These are phyloP conservation scores for Eledone cirrhosa DNA, from an alignment of 2,888 invertebrate species.

Conservation along the genomic window DNA sequence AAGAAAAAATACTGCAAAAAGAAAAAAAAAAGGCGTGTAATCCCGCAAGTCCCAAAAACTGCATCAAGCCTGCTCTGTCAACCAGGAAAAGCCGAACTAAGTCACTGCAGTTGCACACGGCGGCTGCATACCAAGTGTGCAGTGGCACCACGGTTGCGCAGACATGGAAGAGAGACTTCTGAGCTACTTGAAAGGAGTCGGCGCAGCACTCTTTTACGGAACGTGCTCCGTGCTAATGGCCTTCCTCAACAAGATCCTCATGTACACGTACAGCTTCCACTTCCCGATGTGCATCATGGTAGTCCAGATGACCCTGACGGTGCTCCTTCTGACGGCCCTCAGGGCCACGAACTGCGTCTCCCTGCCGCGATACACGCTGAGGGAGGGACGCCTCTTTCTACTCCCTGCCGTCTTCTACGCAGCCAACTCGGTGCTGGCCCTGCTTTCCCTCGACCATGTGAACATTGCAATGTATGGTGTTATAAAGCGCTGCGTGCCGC, in stretches of 20 bases:
- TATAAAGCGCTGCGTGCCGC: constrained; percentile 68
- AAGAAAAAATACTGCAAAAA: too few relatives aligned
- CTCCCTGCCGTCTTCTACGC: constrained; percentile 69
- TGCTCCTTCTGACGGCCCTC: constrained; percentile 64
- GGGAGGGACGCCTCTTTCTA: constrained; percentile 66
- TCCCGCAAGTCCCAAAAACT: too few relatives aligned
- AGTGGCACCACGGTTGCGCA: too few relatives aligned
- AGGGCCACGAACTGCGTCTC: constrained; percentile 53
- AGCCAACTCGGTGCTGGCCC: constrained; percentile 68
- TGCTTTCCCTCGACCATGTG: constrained; percentile 70
- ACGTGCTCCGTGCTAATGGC: constrained; percentile 66
- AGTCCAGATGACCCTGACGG: constrained; percentile 68
- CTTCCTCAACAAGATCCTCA: constrained; percentile 67
- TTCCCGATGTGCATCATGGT: constrained; percentile 70
- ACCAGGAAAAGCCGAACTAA: too few relatives aligned
- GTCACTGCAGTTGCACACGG: too few relatives aligned
- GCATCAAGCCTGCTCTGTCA: too few relatives aligned
- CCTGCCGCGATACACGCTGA: constrained; percentile 65
- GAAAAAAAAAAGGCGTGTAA: too few relatives aligned
- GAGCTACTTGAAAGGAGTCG: constrained; percentile 43
- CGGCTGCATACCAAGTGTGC: too few relatives aligned
- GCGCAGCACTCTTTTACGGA: constrained; percentile 66
- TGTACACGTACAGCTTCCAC: constrained; percentile 67
- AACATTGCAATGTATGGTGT: constrained; percentile 71
- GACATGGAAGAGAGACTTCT: too few relatives aligned